Conservation (phyloP, 1,140 invertebrate species). For the Drosophila oshimai region DNA sequence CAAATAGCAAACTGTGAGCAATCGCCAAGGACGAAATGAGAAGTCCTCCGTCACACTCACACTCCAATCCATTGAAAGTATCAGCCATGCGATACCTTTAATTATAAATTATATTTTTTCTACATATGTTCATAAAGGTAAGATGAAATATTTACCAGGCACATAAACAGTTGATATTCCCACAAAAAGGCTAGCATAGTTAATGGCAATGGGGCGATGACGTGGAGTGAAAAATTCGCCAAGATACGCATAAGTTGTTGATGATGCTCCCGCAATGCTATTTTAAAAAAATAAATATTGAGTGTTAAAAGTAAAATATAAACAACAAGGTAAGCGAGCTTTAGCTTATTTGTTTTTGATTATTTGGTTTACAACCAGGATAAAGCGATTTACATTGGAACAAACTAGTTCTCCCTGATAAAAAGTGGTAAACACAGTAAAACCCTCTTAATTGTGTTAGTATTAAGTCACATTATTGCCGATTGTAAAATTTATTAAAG, state of each 20-base stretch:
- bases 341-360: no score
- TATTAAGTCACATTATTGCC: not conserved
- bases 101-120: not conserved
- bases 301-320: not conserved
- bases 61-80: slow-evolving; percentile 72
- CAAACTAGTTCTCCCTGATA: not conserved
- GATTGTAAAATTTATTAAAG: no score
- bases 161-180: slow-evolving; percentile 81
- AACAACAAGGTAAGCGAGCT: no score
- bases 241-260: slow-evolving; percentile 80
- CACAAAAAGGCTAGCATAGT: slow-evolving; percentile 82
- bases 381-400: not conserved
- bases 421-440: no score
- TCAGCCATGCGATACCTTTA: slow-evolving; percentile 57
- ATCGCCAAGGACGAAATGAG: slow-evolving; percentile 85
- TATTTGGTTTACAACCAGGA: not conserved
- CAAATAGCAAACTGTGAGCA: slow-evolving; percentile 85
- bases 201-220: slow-evolving; percentile 69
- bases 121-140: not conserved
- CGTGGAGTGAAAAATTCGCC: slow-evolving; percentile 70
- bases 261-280: slow-evolving; percentile 78
- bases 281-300: not conserved
- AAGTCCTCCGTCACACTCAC: slow-evolving; percentile 71
- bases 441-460: not conserved
- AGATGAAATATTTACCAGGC: slow-evolving; percentile 72